Evolutionary conservation across 2,113 vertebrate species (phyloP).

Genomic region (Cettia cetti): DNA sequence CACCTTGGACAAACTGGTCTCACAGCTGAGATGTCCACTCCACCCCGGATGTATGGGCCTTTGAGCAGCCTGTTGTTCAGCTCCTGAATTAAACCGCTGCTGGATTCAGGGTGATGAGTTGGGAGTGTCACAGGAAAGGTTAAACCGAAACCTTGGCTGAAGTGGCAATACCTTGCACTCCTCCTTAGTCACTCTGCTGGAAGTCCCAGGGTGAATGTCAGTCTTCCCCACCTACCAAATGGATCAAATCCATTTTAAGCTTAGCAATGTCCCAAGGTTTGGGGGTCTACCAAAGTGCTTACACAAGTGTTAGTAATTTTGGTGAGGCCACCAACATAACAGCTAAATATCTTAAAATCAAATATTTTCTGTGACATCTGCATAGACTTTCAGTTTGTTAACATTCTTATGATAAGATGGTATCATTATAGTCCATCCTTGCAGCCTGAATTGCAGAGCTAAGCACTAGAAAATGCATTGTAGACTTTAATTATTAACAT

Average conservation of each 20-base stretch:
- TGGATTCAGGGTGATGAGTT: background rate
- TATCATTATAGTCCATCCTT: background rate
- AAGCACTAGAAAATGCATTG: background rate
- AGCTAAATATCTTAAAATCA: background rate
- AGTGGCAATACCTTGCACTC: background rate
- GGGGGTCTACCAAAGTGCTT: background rate
- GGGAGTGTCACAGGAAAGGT: background rate
- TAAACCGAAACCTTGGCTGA: background rate
- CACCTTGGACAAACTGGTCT: background rate
- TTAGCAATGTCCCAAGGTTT: background rate
- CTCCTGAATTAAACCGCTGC: background rate
- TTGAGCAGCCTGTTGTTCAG: background rate
- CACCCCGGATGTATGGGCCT: background rate
- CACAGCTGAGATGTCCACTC: background rate
- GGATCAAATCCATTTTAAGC: background rate
- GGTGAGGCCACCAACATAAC: background rate
- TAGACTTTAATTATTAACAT: background rate
- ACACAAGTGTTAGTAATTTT: background rate
- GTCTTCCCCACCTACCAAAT: background rate
- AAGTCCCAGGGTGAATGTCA: background rate
- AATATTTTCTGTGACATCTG: background rate
- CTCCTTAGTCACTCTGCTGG: background rate
- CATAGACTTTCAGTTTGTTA: background rate
- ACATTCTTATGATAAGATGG: background rate
- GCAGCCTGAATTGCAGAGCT: background rate